phyloP scores from a whole-genome alignment of 1,140 invertebrate species.

The Ostrea denselamellosa region DNA sequence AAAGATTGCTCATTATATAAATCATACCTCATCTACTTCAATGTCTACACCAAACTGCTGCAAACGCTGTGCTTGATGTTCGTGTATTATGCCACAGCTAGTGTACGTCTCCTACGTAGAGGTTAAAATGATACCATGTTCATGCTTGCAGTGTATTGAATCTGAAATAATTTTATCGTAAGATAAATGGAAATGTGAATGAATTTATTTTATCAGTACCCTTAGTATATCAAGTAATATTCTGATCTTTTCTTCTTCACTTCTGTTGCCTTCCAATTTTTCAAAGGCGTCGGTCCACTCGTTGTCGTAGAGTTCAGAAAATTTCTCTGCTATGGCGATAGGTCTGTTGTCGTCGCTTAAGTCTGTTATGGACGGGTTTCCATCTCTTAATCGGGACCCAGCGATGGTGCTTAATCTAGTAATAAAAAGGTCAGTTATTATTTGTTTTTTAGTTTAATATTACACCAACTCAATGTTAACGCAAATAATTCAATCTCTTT shows the following conservation, averaged over 20 bases:
- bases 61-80: background rate
- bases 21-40: background rate
- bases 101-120: background rate
- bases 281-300: constrained; percentile 3
- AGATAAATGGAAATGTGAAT: no score
- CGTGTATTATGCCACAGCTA: background rate
- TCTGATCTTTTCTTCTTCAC: background rate
- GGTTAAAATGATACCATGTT: background rate
- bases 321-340: background rate
- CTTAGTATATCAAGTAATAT: background rate
- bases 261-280: background rate
- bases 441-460: no score
- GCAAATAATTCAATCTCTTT: no score
- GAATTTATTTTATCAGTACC: background rate
- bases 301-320: constrained; percentile 10
- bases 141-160: background rate
- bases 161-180: background rate
- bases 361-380: background rate
- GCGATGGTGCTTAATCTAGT: constrained; percentile 2
- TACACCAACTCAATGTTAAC: no score
- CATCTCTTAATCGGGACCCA: background rate
- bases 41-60: background rate
- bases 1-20: background rate
- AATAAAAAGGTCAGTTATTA: background rate
- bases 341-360: constrained; percentile 11